Evolutionary conservation across 1,140 invertebrate genomes (phyloP), one percentile per base, ranked within the genome.

Genomic region (Delia radicum): DNA sequence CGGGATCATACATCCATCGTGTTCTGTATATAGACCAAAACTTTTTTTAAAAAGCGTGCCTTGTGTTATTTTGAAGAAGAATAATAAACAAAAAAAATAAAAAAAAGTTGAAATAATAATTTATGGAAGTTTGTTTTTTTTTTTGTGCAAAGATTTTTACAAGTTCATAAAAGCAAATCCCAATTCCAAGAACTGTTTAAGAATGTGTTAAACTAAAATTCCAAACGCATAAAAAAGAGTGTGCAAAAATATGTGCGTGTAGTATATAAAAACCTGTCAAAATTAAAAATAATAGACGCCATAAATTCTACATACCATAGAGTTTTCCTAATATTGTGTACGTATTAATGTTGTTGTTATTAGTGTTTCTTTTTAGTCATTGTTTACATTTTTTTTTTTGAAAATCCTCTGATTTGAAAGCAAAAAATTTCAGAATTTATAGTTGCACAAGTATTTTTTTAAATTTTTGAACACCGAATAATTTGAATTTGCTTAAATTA

Each of bases 11-110:
- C 65, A 55, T 21, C 48, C n/a, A 55, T 18, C 37, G 37, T 42
- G 37, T 42, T 42, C 37, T 42, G n/a, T 10, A 55, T 55, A 55
- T 55, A 55, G 48, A 55, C 48, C 48, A 18, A 55, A 55, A 55
- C 48, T 69, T 21, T 33, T 69, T 69, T 37, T 33, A 33, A 33
- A 69, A 69, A 69, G 65, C 65, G 29, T 69, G 65, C 65, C 31
- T 33, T 37, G 65, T 21, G 18, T 7, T n/a, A n/a, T n/a, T 67
- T 18, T 37, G 31, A 37, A n/a, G n/a, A n/a, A n/a, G n/a, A n/a
- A 69, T 21, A 18, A 21, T 8, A 69, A 21, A 31, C n/a, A 33
- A 7, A 13, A 37, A 69, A 69, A 69, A 31, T n/a, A 69, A 12
- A 33, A 33, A 29, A 69, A 69, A 69, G 33, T 27, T n/a, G 28